Evolutionary conservation across 2,797 vertebrate species (phyloP).

Genomic region (Remorina albescens): DNA sequence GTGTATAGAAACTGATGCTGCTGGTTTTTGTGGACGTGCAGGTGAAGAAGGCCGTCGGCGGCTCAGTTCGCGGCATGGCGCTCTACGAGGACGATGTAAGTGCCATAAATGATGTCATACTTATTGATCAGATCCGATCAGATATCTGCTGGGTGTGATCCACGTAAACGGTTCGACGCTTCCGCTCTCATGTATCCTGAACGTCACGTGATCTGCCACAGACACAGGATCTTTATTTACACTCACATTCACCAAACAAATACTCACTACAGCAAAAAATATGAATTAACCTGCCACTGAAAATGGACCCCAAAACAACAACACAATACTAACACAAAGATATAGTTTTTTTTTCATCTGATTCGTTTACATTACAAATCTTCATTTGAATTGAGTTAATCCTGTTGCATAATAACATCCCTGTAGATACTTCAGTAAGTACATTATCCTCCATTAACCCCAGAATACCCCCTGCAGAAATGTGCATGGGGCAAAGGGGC

Average conservation of each 20-base stretch:
- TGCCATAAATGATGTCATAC: not conserved
- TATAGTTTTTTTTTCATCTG: too few species aligned
- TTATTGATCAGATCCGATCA: not conserved
- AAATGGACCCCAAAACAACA: too few species aligned
- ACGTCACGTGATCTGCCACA: not conserved
- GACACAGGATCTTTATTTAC: too few species aligned
- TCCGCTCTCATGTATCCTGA: not conserved
- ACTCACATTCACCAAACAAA: too few species aligned
- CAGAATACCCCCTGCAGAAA: conserved; percentile 18
- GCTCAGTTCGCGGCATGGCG: conserved; percentile 92
- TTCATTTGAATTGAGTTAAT: not conserved
- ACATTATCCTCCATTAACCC: conserved; percentile 44
- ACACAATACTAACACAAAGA: too few species aligned
- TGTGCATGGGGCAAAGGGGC: not conserved
- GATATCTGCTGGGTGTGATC: conserved; percentile 2
- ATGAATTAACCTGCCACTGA: too few species aligned
- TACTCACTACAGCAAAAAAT: too few species aligned
- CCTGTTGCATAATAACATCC: conserved; percentile 4
- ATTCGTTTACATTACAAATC: not conserved
- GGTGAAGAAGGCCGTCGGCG: conserved; percentile 91
- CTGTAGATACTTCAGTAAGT: not conserved
- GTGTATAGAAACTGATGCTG: not conserved
- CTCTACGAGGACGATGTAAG: conserved; percentile 95
- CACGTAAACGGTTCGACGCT: not conserved
- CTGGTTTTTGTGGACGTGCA: conserved; percentile 51